Percentiles rank a stretch among this genome's conserved stretches.
These are phyloP conservation scores for Leucosticte australis DNA, from an alignment of 2,113 vertebrate genomes.

Conservation along the genomic window DNA sequence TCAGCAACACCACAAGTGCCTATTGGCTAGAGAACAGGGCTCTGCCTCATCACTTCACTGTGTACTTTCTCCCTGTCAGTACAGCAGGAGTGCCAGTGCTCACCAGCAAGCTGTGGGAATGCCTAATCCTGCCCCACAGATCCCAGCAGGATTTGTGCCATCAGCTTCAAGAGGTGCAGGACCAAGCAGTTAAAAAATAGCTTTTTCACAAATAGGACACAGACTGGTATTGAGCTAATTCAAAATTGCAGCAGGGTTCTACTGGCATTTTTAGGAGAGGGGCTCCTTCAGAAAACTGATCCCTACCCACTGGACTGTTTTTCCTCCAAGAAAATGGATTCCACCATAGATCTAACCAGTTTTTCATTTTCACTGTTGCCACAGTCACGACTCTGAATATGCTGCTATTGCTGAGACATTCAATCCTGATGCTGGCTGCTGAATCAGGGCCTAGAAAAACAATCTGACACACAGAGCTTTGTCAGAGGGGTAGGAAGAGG, in stretches of 20 bases:
- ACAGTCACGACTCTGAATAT: background rate
- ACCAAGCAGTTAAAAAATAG: rapidly evolving
- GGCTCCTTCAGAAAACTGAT: background rate
- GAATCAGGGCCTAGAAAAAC: background rate
- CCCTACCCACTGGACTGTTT: background rate
- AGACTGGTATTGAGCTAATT: background rate
- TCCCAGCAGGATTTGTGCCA: background rate
- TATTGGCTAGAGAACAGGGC: background rate
- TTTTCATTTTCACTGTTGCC: background rate
- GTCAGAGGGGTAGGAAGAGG: background rate
- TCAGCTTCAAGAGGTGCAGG: background rate
- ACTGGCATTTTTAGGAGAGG: background rate
- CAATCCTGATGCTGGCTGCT: background rate
- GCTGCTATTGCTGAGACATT: background rate
- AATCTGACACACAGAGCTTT: background rate
- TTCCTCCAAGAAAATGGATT: background rate
- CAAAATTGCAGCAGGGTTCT: background rate
- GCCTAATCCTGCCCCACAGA: background rate
- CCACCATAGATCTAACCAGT: background rate
- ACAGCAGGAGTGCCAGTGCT: background rate
- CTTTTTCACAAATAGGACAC: background rate
- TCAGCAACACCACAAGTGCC: background rate
- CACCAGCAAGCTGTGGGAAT: background rate
- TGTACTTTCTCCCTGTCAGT: background rate
- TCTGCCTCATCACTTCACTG: background rate